Conservation (phyloP, 2,113 vertebrate genomes). For the Stictonetta naevosa region DNA sequence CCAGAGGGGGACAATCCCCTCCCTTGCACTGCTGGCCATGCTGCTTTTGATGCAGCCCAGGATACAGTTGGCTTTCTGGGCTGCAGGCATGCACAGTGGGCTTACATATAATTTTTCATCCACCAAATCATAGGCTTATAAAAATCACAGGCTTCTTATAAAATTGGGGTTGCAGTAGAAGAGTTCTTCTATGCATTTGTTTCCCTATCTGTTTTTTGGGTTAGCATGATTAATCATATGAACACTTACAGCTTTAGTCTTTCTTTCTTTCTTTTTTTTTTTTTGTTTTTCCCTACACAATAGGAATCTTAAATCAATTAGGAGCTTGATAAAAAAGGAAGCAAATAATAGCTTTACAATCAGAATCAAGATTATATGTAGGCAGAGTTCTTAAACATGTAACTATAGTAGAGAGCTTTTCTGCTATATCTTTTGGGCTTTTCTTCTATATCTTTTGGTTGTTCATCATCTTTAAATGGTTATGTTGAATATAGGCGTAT, state of each 20-base stretch:
- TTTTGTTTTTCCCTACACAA: neutral
- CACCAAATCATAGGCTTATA: neutral
- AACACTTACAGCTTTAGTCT: neutral
- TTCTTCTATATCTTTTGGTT: neutral
- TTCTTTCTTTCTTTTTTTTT: too few species aligned
- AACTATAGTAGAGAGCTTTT: neutral
- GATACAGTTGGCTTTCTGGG: too few species aligned
- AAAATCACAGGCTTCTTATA: neutral
- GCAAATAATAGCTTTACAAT: neutral
- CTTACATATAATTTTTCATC: too few species aligned
- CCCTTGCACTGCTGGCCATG: too few species aligned
- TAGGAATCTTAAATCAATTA: neutral
- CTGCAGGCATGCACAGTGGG: too few species aligned
- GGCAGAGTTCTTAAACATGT: neutral
- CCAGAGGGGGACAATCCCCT: too few species aligned
- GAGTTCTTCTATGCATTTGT: neutral
- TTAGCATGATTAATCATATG: neutral
- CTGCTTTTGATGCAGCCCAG: too few species aligned
- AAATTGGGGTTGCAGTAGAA: neutral
- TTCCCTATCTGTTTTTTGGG: neutral
- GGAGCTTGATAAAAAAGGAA: neutral
- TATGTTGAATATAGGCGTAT: neutral
- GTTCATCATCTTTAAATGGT: neutral
- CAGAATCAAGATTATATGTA: neutral
- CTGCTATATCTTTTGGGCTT: neutral